Conservation (phyloP, 2,797 vertebrate genomes). For the Telmatherina bonti region DNA sequence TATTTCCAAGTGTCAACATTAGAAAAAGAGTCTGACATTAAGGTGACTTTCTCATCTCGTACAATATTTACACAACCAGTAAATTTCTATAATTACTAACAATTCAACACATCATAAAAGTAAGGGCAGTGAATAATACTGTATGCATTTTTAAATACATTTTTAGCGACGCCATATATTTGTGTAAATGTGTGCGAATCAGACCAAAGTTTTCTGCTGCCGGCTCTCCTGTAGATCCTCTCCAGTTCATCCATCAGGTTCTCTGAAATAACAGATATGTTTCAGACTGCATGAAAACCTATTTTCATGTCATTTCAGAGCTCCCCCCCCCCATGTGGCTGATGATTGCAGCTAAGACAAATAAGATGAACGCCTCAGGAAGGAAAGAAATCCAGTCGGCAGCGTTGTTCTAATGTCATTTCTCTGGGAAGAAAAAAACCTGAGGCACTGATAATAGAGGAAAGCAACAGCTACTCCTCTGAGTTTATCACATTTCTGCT, state of each 20-base stretch:
- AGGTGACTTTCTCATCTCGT: background rate
- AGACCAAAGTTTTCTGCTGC: constrained; percentile 98
- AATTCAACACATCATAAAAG: background rate
- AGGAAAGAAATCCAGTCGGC: background rate
- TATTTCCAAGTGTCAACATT: constrained; percentile 28
- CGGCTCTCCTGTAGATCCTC: constrained; percentile 94
- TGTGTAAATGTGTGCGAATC: constrained; percentile 58
- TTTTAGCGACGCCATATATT: background rate
- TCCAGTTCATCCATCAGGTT: constrained; percentile 91
- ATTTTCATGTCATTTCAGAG: background rate
- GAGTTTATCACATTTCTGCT: background rate
- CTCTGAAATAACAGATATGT: constrained; percentile 77
- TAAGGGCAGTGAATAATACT: background rate
- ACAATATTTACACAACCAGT: background rate
- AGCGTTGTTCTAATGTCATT: background rate
- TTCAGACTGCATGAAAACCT: background rate
- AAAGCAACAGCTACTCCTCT: background rate
- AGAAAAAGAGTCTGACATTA: background rate
- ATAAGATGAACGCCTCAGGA: background rate
- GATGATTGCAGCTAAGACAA: background rate
- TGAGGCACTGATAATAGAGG: background rate
- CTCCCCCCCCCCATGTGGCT: background rate
- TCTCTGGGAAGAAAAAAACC: background rate
- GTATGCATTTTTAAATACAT: background rate
- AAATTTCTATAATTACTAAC: background rate